These are phyloP conservation scores for Oxygymnocypris stewartii DNA, from an alignment of 2,113 vertebrate species.

Conservation along the genomic window DNA sequence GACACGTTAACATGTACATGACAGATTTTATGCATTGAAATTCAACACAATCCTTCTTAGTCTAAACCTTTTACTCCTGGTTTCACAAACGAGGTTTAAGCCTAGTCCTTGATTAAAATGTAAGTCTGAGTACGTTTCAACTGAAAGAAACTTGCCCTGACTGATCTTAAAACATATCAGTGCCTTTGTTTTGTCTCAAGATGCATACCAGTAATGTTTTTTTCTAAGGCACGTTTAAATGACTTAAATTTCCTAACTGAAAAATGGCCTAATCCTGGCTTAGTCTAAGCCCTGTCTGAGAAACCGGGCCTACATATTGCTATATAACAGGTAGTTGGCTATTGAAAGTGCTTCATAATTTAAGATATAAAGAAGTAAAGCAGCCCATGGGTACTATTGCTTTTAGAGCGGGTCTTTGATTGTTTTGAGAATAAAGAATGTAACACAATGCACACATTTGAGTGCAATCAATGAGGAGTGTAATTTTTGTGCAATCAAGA, in stretches of 20 bases:
- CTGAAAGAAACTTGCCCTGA: too few relatives aligned
- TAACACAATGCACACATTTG: slow-evolving; percentile 13
- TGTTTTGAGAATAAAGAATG: slow-evolving; percentile 24
- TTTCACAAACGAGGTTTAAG: too few relatives aligned
- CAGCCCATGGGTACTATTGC: not conserved
- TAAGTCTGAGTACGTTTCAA: too few relatives aligned
- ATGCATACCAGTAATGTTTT: too few relatives aligned
- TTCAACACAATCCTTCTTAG: not conserved
- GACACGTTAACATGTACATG: slow-evolving; percentile 5
- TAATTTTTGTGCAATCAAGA: slow-evolving; percentile 29
- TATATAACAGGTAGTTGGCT: not conserved
- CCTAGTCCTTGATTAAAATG: too few relatives aligned
- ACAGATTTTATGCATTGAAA: not conserved
- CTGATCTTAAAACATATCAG: too few relatives aligned
- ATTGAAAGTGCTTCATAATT: not conserved
- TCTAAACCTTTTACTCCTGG: too few relatives aligned
- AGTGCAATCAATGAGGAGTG: slow-evolving; percentile 30
- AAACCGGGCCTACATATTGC: not conserved
- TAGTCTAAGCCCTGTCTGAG: too few relatives aligned
- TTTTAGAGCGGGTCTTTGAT: not conserved
- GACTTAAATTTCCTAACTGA: too few relatives aligned
- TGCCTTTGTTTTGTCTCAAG: too few relatives aligned
- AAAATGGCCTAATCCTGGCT: too few relatives aligned
- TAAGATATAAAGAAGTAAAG: not conserved
- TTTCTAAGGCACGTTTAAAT: too few relatives aligned